Base-by-base conservation (phyloP, 2,888 invertebrate species). In the Ochropleura plecta region DNA sequence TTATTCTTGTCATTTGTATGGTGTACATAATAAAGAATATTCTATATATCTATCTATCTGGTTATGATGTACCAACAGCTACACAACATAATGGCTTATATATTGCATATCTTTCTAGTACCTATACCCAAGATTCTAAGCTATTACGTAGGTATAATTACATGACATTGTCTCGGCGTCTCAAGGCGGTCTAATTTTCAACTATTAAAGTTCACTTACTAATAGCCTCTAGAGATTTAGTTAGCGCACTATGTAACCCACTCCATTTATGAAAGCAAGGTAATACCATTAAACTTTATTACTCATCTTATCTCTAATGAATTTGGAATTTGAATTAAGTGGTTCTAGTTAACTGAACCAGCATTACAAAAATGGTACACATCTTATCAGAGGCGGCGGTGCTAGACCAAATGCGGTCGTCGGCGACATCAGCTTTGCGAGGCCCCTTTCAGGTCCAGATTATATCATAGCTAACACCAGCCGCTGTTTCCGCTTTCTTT, bases 131-230 rank as follows among this genome's bases (percentile, higher is more conserved):
- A 59, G 20, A 46, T 46, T 49, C 40, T 44, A 49, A 44, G 10
- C 57, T 16, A 69, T 48, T 59, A 59, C 40, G 10, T n/a, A 18
- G 4, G 7, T n/a, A 8, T 6, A 14, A 30, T 16, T 49, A 12
- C 18, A 59, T 51, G 40, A 2, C 16, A n/a, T 57, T 5, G 12
- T n/a, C 57, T 16, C 53, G 14, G 63, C 16, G 59, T 70, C 16
- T 30, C 30, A 30, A 42, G 40, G 18, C 40, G 18, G 49, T 66
- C 14, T 14, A 66, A 62, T 66, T 78, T 62, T 55, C n/a, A 49
- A 59, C 40, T 42, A 16, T 30, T 14, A 46, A 51, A 64, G n/a
- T 64, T 53, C 20, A 64, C 12, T 7, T 44, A 16, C n/a, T 3
- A 30, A 30, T 20, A 49, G 20, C 12, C 14, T 60, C 49, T 10